phyloP scores from a whole-genome alignment of 2,888 invertebrate species.

The Lycocerus yunnanus region DNA sequence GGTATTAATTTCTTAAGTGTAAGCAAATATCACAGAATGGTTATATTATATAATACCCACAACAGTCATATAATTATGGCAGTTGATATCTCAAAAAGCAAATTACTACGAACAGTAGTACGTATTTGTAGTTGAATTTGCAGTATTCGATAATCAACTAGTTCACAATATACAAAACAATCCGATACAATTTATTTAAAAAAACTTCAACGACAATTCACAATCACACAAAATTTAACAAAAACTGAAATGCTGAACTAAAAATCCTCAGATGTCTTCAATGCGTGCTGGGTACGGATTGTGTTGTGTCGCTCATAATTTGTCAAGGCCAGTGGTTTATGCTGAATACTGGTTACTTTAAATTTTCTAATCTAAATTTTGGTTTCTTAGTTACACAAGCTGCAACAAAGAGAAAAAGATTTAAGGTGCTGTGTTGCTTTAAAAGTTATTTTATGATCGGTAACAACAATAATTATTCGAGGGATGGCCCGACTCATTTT shows the following conservation, averaged over 20 bases:
- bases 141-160: conserved; percentile 25
- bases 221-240: conserved; percentile 57
- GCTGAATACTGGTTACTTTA: conserved; percentile 57
- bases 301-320: conserved; percentile 58
- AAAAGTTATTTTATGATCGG: neutral
- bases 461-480: neutral
- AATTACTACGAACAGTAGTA: conserved; percentile 25
- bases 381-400: conserved; percentile 68
- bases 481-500: no score
- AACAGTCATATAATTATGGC: conserved; percentile 47
- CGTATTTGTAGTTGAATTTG: conserved; percentile 21
- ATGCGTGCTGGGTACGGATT: conserved; percentile 85
- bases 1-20: conserved; percentile 58
- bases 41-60: conserved; percentile 55
- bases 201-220: conserved; percentile 47
- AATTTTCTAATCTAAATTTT: conserved; percentile 61
- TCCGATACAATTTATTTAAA: conserved; percentile 34
- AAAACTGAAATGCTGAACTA: conserved; percentile 58
- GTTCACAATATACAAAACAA: conserved; percentile 33
- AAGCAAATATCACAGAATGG: conserved; percentile 66
- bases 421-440: neutral
- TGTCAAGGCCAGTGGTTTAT: conserved; percentile 54
- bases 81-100: conserved; percentile 44
- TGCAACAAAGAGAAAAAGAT: conserved; percentile 56
- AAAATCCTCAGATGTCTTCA: conserved; percentile 87